Evolutionary conservation across 92 coral and sea anemone species (phyloP).

Genomic region (Muricea muricata): DNA sequence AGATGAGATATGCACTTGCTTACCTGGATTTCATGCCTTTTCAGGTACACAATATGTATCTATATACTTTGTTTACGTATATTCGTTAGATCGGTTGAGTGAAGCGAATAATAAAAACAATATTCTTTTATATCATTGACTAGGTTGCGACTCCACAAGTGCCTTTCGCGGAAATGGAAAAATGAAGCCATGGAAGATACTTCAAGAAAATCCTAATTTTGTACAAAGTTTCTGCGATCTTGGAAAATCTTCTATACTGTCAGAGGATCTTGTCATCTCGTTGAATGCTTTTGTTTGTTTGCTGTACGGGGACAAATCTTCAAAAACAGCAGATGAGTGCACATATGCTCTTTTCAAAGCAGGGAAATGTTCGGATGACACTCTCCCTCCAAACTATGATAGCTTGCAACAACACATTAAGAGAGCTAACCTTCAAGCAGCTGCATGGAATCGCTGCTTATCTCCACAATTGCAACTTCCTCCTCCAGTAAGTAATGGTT

Average conservation of each 20-base stretch:
- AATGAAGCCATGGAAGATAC: neutral
- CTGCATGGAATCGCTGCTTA: slow-evolving; percentile 28
- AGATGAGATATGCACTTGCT: neutral
- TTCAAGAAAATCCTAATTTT: neutral
- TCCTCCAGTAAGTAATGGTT: slow-evolving; percentile 1
- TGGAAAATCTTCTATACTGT: neutral
- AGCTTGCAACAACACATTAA: too few species aligned
- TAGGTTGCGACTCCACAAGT: slow-evolving; percentile 39
- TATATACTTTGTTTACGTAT: too few species aligned
- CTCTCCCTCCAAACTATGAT: slow-evolving; percentile 40
- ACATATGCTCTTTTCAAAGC: slow-evolving; percentile 33
- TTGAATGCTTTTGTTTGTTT: slow-evolving; percentile 30
- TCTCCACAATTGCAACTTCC: neutral
- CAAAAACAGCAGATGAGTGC: neutral
- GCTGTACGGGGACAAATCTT: slow-evolving; percentile 34
- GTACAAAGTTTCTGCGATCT: neutral
- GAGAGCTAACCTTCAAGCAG: slow-evolving; percentile 35
- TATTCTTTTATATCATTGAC: neutral
- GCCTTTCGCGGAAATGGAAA: neutral
- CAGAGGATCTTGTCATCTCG: neutral
- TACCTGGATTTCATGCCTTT: slow-evolving; percentile 40
- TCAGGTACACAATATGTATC: slow-evolving; percentile 29
- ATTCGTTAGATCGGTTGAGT: too few species aligned
- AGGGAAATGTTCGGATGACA: slow-evolving; percentile 47
- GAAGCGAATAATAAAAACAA: too few species aligned